These are phyloP conservation scores for Prosapia bicincta DNA, from an alignment of 2,888 invertebrate genomes.

Conservation along the genomic window DNA sequence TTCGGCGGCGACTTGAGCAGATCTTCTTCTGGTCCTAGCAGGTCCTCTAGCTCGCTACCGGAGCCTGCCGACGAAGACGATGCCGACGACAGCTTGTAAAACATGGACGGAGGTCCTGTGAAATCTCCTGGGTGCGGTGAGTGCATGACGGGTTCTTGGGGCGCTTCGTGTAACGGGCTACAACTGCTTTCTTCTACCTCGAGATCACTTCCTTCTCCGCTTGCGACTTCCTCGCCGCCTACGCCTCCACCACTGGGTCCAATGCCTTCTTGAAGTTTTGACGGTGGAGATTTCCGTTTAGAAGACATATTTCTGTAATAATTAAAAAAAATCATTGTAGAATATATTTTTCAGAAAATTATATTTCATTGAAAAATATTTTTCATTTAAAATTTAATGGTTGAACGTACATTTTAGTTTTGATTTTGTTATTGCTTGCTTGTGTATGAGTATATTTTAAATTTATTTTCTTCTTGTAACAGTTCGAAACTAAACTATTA, in stretches of 20 bases:
- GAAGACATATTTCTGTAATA: constrained; percentile 91
- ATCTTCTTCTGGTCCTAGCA: constrained; percentile 47
- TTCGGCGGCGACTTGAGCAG: constrained; percentile 22
- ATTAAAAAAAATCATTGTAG: too few relatives aligned
- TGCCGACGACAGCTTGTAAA: constrained; percentile 45
- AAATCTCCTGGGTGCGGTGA: constrained; percentile 6
- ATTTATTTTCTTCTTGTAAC: too few relatives aligned
- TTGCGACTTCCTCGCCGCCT: constrained; percentile 15
- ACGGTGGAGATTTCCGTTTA: constrained; percentile 94
- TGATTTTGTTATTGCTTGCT: too few relatives aligned
- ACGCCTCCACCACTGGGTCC: constrained; percentile 35
- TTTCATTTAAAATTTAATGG: too few relatives aligned
- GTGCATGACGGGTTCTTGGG: constrained; percentile 8
- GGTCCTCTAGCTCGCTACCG: constrained; percentile 46
- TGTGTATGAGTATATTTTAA: too few relatives aligned
- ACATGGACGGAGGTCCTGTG: constrained; percentile 25
- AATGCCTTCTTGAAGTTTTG: constrained; percentile 82
- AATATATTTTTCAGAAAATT: too few relatives aligned
- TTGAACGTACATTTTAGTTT: too few relatives aligned
- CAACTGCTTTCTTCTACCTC: constrained; percentile 6
- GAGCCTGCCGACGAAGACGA: constrained; percentile 49
- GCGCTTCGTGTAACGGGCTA: not conserved
- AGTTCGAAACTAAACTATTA: too few relatives aligned
- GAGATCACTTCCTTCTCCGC: constrained; percentile 15
- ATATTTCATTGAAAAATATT: too few relatives aligned